Evolutionary conservation across 2,888 invertebrate species (phyloP), one percentile per base, ranked within the genome.

Genomic region (Drosophila mayaguana): DNA sequence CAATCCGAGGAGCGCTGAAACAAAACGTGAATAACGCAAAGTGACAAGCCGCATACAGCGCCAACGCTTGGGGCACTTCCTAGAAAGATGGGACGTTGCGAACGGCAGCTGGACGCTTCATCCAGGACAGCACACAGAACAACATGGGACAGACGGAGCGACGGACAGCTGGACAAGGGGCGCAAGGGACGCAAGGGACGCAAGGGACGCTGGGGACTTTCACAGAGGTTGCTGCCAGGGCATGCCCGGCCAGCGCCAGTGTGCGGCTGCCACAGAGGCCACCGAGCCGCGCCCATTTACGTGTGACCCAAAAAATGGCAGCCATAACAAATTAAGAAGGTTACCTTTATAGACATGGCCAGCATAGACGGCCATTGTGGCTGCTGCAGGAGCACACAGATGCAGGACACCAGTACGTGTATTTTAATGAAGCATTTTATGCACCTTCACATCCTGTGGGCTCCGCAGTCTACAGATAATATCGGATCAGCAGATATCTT

Each of bases 261-360:
- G 25, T 5, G 54, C 54, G 40, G 28, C 54, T 40, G 55, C 55
- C 55, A 55, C 53, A 16, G 51, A 61, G 53, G 60, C 75, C 76
- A 64, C 64, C 28, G 50, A 43, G 78, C 75, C 72, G 61, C 75
- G 66, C 70, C 71, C 75, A 78, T 88, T 78, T 80, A 69, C 72
- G 70, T 86, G 63, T 67, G 81, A 68, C 70, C 70, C 46, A 71
- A 75, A 89, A 87, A 87, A 81, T 84, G 82, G 80, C 78, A 87
- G 80, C 82, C 82, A 84, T 81, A 89, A 85, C 85, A 85, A 89
- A 89, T 85, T 85, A 85, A 88, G 88, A 85, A 89, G 85, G 85
- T 89, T 87, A 78, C 76, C 76, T 80, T 72, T 67, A 78, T 71
- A 75, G 80, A 80, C 76, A 78, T 46, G 59, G 43, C 32, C 55